Base-by-base conservation (phyloP, 2,797 vertebrate species). In the Babyrousa celebensis region DNA sequence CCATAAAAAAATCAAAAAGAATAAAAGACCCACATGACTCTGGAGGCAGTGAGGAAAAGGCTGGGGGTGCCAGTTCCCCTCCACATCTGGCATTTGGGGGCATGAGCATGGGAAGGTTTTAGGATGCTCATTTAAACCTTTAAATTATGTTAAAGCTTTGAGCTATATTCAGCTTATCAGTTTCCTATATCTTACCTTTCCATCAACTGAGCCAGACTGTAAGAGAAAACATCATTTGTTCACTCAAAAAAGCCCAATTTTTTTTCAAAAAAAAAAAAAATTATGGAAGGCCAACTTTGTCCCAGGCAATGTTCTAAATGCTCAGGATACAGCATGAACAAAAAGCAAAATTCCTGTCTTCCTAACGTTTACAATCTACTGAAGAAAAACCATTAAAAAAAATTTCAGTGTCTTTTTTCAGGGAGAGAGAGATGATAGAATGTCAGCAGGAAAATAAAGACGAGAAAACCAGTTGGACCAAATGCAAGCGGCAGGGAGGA, bases 371-470 rank as follows among this genome's bases (percentile, higher is more conserved):
- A 43, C 7, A 70, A 52, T 78, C 43, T 89, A 85, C 70, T 62
- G 17, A 87, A 60, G 17, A 14, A 54, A 90, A 43, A 32, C 56
- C 77, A 78, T 54, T 74, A 74, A 56, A 65, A 85, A 85, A 95
- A 4, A 10, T 40, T 52, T 43, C 60, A 62, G 16, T 78, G 71
- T 84, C 71, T 87, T 67, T 67, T 79, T 63, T 84, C 43, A 43
- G 62, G 74, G 18, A 62, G 3, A 65, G 29, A 40, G n/a, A 88
- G 43, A 89, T 21, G 21, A 62, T 5, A 67, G 36, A 67, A 56
- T 27, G 63, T 79, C 79, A 48, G 79, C 32, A 79, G 65, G 68
- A 60, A 89, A 70, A 70, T 36, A 70, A 80, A 70, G 29, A 23
- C 36, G 12, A 32, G 56, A 68, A 54, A 48, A 60, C 12, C 10